Evolutionary conservation across 37 sponge, comb jelly and placozoan genomes (phyloP).

Genomic region (Amphimedon queenslandica): DNA sequence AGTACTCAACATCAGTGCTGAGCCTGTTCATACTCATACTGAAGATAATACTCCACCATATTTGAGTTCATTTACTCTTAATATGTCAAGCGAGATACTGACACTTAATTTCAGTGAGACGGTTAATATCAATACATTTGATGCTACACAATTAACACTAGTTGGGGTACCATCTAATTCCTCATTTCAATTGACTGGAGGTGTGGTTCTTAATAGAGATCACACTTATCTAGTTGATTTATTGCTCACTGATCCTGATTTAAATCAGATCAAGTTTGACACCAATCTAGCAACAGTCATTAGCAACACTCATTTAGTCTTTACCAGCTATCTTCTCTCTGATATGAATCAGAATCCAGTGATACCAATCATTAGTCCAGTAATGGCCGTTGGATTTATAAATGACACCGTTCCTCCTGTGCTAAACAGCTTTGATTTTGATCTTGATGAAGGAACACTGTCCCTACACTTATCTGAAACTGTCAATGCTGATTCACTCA

Average conservation of each 20-base stretch:
- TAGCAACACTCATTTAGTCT: slow-evolving; percentile 40
- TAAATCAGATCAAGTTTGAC: slow-evolving; percentile 71
- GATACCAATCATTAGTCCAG: slow-evolving; percentile 22
- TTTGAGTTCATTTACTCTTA: slow-evolving; percentile 36
- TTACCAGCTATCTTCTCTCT: slow-evolving; percentile 32
- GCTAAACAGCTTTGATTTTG: slow-evolving; percentile 60
- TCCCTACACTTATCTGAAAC: slow-evolving; percentile 75
- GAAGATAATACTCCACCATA: slow-evolving; percentile 47
- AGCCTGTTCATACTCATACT: slow-evolving; percentile 30
- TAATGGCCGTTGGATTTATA: slow-evolving; percentile 15
- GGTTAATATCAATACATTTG: slow-evolving; percentile 56
- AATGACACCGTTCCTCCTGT: slow-evolving; percentile 47
- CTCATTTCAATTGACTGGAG: slow-evolving; percentile 66
- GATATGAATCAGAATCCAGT: slow-evolving; percentile 67
- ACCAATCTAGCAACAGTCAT: slow-evolving; percentile 40
- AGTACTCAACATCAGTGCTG: slow-evolving; percentile 32
- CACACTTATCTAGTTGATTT: slow-evolving; percentile 38
- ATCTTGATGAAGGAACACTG: slow-evolving; percentile 50
- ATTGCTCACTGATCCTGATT: slow-evolving; percentile 52
- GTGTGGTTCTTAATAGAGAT: slow-evolving; percentile 29
- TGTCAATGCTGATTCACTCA: slow-evolving; percentile 63
- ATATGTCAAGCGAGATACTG: slow-evolving; percentile 60
- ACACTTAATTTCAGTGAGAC: slow-evolving; percentile 75
- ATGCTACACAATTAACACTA: slow-evolving; percentile 60
- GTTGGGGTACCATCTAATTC: neutral